Conservation (phyloP, 2,797 vertebrate species). For the Phataginus tricuspis region DNA sequence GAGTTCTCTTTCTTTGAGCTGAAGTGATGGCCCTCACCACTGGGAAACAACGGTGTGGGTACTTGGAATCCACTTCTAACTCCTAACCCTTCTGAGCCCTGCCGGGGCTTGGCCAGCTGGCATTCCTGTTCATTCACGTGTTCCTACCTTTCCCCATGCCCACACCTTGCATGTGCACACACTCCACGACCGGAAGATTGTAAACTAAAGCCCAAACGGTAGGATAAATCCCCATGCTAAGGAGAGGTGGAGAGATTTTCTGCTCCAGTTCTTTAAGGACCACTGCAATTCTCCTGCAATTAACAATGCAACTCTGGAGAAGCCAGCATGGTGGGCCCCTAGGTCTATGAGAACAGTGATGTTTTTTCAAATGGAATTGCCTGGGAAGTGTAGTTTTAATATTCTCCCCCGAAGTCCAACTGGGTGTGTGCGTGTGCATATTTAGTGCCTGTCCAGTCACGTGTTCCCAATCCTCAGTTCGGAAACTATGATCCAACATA, state of each 20-base stretch:
- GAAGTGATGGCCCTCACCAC: neutral
- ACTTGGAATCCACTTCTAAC: neutral
- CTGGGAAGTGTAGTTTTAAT: neutral
- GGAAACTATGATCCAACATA: neutral
- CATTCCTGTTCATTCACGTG: neutral
- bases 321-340: neutral
- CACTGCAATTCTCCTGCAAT: neutral
- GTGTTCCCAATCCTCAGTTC: neutral
- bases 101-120: neutral
- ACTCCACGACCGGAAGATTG: neutral
- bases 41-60: neutral
- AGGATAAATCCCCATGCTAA: neutral
- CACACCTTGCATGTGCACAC: neutral
- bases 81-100: neutral
- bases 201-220: neutral
- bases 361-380: neutral
- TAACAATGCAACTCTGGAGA: neutral
- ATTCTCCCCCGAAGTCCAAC: neutral
- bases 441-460: neutral
- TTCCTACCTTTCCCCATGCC: neutral
- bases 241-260: neutral
- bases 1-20: accelerated
- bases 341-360: neutral
- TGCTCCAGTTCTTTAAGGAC: neutral
- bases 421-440: no score